Evolutionary conservation across 2,888 invertebrate species (phyloP), one percentile per base, ranked within the genome.

Genomic region (Drosophila emarginata): DNA sequence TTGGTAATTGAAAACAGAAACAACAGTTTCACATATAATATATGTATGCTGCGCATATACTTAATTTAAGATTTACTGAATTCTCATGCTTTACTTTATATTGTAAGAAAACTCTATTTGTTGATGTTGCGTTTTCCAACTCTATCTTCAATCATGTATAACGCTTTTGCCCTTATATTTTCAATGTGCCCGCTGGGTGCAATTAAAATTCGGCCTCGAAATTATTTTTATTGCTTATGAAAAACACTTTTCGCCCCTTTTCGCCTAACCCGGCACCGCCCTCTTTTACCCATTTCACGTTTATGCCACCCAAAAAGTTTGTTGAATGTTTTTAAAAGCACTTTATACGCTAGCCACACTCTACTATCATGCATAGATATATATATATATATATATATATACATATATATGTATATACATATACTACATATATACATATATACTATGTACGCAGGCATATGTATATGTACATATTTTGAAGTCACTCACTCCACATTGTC

Each of bases 151-250:
- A 70, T 61, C 40, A 57, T 74, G 40, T 57, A 28, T 52, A 11
- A 26, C 54, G 23, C 32, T 7, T 39, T 64, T 54, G 58, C 18
- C 73, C 66, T 54, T 67, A 62, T 60, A 68, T 67, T 68, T 77
- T 67, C 71, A 89, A 90, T 90, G 90, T 85, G 78, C 81, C 87
- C 79, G 89, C 79, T 76, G 90, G 90, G 90, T 86, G 80, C 89
- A 91, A 90, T 90, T 90, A 90, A 91, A 88, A 85, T 72, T 77
- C 82, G 77, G 80, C 88, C 82, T 76, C 87, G 72, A 84, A 87
- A 89, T 88, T 80, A 87, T 88, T 83, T 84, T 84, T 84, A 87
- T 81, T 87, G 79, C 86, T 75, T 74, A 84, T 78, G 75, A 87
- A 87, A 88, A 88, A 88, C 87, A 86, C 80, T 88, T 82, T 75